Evolutionary conservation across 2,113 vertebrate genomes (phyloP), one percentile per base, ranked within the genome.

Genomic region (Patagioenas fasciata): DNA sequence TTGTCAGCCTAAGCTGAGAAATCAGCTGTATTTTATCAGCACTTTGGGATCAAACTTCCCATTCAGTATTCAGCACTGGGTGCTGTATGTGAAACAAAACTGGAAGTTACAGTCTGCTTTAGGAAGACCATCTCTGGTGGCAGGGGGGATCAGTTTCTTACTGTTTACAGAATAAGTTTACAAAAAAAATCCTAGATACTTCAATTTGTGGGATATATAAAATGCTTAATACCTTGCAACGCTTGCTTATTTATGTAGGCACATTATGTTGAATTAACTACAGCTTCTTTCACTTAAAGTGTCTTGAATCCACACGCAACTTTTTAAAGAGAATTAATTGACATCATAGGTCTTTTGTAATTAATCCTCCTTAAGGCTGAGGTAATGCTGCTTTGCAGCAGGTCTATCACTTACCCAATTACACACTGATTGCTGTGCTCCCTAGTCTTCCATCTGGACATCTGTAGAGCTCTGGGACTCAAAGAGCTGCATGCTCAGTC

Each of bases 351-450:
- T 91, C 93, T 94, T 79, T 72, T 65, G 93, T 89, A 95, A 97
- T 96, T 96, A 96, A 95, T 96, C 80, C 92, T 95, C 83, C 83
- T 96, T 89, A 93, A 92, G 86, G 81, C 57, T 96, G 92, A 96
- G 93, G 96, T 96, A 96, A 92, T 84, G 80, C 92, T 92, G 73
- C 73, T 96, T 94, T 96, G 89, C 88, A 94, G 91, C 86, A 96
- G 88, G 92, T 96, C 93, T 95, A 71, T 96, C 96, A 87, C 92
- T 97, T 95, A 93, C 57, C 89, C 96, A 97, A 95, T 97, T 96
- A 96, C 94, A 87, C 80, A 69, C 73, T 95, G 96, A 92, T 92
- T 96, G 80, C 86, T 89, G 77, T 8, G 6, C 85, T 85, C 88
- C 89, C 78, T 85, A 80, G 53, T 94, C 95, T 81, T 95, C 93